phyloP scores from a whole-genome alignment of 2,888 invertebrate genomes.

The Psylliodes chrysocephalus region DNA sequence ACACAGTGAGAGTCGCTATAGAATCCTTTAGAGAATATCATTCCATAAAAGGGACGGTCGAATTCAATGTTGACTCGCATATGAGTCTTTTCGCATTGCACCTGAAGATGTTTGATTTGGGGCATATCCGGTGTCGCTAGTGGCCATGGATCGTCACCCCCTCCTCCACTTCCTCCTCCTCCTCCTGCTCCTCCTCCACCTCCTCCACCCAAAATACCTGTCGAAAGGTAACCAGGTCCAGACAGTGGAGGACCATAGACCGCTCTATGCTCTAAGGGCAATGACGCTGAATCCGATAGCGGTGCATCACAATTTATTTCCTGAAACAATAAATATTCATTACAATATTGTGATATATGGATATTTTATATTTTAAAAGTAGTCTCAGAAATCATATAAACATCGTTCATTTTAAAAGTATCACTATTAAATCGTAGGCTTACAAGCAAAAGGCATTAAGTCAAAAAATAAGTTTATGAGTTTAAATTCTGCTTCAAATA shows the following conservation, averaged over 20 bases:
- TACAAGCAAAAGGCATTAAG: too few species aligned
- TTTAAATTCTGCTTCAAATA: too few species aligned
- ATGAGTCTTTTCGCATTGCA: constrained; percentile 95
- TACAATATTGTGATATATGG: too few species aligned
- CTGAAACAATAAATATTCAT: constrained; percentile 66
- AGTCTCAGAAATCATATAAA: too few species aligned
- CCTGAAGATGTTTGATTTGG: constrained; percentile 92
- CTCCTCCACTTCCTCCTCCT: constrained; percentile 54
- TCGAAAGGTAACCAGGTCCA: constrained; percentile 63
- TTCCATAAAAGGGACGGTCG: constrained; percentile 93
- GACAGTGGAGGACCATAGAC: constrained; percentile 76
- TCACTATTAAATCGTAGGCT: too few species aligned
- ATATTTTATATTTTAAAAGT: too few species aligned
- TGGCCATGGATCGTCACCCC: constrained; percentile 88
- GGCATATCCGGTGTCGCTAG: constrained; percentile 89
- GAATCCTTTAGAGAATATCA: constrained; percentile 95
- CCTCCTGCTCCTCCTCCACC: constrained; percentile 62
- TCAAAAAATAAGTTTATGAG: too few species aligned
- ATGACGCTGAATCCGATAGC: constrained; percentile 80
- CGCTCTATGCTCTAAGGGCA: constrained; percentile 83
- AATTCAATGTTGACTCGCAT: constrained; percentile 96
- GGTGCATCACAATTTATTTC: constrained; percentile 82
- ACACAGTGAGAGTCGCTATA: constrained; percentile 93
- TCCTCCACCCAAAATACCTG: constrained; percentile 59
- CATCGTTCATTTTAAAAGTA: too few species aligned